phyloP scores from a whole-genome alignment of 1,140 invertebrate species.

The Planococcus citri region DNA sequence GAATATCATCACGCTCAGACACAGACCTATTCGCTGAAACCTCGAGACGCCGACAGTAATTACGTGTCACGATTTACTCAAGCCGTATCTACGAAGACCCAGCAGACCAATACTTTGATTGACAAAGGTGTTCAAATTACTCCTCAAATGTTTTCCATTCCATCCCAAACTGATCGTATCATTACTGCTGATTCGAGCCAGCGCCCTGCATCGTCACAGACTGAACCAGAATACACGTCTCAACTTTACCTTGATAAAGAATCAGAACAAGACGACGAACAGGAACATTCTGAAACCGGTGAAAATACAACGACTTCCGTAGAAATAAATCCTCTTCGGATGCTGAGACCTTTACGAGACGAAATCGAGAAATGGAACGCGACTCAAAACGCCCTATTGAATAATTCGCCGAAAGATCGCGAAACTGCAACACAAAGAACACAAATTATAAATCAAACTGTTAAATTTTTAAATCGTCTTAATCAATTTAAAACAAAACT shows the following conservation, averaged over 20 bases:
- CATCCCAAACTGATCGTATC: neutral
- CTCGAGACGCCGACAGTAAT: neutral
- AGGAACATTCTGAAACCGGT: too few relatives aligned
- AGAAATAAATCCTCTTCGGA: too few relatives aligned
- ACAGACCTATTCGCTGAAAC: conserved; percentile 22
- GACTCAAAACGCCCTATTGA: neutral
- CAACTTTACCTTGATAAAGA: too few relatives aligned
- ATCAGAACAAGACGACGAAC: too few relatives aligned
- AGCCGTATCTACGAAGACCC: neutral
- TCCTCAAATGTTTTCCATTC: neutral
- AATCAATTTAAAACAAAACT: neutral
- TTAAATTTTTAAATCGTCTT: neutral
- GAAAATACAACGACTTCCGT: too few relatives aligned
- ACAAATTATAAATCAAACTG: neutral
- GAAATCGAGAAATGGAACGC: neutral
- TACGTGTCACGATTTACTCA: neutral
- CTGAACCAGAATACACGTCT: too few relatives aligned
- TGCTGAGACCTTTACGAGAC: neutral
- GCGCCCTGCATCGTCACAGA: too few relatives aligned
- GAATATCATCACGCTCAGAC: conserved; percentile 25
- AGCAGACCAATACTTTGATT: neutral
- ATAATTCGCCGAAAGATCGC: neutral
- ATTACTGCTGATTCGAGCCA: too few relatives aligned
- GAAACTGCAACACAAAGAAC: neutral
- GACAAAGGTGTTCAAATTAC: neutral